Conservation (phyloP, 2,797 vertebrate species). For the Pangasius djambal region DNA sequence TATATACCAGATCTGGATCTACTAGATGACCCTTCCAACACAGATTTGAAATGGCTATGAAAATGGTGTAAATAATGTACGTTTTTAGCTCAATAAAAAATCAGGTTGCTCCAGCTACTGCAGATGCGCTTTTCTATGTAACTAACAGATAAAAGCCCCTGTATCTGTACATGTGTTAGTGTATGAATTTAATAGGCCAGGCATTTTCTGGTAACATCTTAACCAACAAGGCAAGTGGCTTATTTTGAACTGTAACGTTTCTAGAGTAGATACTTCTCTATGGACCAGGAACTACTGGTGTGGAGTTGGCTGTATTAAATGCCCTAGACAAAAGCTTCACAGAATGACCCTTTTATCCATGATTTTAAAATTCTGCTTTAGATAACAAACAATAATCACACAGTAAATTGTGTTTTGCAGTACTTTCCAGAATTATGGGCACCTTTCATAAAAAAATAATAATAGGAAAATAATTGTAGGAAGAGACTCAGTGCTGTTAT, state of each 20-base stretch:
- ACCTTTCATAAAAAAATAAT: neutral
- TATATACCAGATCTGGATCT: neutral
- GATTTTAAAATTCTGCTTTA: neutral
- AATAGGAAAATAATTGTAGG: neutral
- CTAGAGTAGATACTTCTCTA: neutral
- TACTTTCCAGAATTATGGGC: neutral
- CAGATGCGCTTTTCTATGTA: neutral
- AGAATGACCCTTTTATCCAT: neutral
- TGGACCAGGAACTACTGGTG: neutral
- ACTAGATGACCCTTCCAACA: neutral
- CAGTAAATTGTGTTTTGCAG: neutral
- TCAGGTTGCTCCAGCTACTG: neutral
- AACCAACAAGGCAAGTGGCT: neutral
- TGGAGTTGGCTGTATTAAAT: neutral
- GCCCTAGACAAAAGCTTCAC: neutral
- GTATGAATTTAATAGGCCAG: neutral
- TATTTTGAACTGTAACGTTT: neutral
- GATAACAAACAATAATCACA: conserved; percentile 1
- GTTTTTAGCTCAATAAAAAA: neutral
- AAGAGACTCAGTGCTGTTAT: neutral
- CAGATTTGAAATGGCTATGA: neutral
- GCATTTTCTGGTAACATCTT: neutral
- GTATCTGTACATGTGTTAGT: neutral
- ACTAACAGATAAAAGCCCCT: neutral
- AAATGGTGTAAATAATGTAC: neutral